Percentiles rank a stretch among this genome's conserved stretches.
phyloP scores from a whole-genome alignment of 1,140 invertebrate species.

The Drosophila virilis region DNA sequence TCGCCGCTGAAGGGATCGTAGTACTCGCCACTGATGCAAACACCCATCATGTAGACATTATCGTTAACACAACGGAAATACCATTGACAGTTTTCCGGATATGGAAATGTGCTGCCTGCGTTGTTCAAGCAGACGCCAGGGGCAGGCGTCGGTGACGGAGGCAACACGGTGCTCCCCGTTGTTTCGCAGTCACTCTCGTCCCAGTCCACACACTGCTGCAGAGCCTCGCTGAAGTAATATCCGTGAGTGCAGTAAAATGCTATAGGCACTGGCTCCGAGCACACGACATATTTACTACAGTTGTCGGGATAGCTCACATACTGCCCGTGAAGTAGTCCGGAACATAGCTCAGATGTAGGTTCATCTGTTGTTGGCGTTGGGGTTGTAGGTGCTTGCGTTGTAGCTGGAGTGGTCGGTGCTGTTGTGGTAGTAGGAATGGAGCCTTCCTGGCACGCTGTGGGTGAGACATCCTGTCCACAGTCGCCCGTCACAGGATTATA shows the following conservation, averaged over 20 bases:
- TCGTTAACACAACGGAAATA: constrained; percentile 54
- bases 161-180: neutral
- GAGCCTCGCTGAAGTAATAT: constrained; percentile 52
- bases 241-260: constrained; percentile 61
- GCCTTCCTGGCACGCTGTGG: constrained; percentile 59
- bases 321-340: constrained; percentile 16
- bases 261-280: constrained; percentile 57
- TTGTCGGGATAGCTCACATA: constrained; percentile 63
- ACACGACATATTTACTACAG: constrained; percentile 66
- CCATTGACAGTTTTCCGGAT: constrained; percentile 53
- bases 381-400: constrained; percentile 4
- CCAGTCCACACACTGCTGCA: constrained; percentile 54
- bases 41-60: constrained; percentile 60
- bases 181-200: constrained; percentile 50
- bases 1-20: constrained; percentile 55
- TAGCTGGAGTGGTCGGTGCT: neutral
- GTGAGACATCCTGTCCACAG: constrained; percentile 52
- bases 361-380: constrained; percentile 6
- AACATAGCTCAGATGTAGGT: constrained; percentile 37
- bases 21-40: constrained; percentile 48
- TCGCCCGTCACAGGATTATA: constrained; percentile 59
- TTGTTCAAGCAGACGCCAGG: constrained; percentile 36
- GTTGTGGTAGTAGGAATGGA: neutral
- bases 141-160: neutral
- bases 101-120: constrained; percentile 34